A percentile compares a stretch with the other conserved stretches of the same genome.
Conservation (phyloP, 2,888 invertebrate species). For the Nymphalis c-album region DNA sequence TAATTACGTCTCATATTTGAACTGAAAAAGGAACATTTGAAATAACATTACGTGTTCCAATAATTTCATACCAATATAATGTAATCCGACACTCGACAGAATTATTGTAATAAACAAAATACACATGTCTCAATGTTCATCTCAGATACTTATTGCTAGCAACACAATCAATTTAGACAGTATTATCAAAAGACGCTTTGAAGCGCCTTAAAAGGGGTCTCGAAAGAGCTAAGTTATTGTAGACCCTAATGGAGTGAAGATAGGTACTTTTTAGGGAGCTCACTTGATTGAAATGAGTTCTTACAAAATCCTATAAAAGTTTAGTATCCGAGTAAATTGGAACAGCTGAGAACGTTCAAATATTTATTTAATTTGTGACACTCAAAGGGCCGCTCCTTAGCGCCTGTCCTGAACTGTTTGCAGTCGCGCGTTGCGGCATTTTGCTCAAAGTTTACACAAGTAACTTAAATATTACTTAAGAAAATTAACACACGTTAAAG, state of each 20-base stretch:
- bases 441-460: constrained; percentile 28
- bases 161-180: background rate
- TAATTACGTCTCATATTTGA: background rate
- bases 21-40: background rate
- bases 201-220: too few species aligned
- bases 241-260: background rate
- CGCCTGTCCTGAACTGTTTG: constrained; percentile 44
- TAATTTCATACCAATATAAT: too few species aligned
- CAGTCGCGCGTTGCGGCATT: constrained; percentile 35
- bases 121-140: too few species aligned
- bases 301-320: constrained; percentile 30
- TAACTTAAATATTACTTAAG: constrained; percentile 12
- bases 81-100: too few species aligned
- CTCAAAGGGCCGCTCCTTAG: constrained; percentile 44
- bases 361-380: constrained; percentile 48
- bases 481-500: constrained; percentile 10
- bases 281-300: constrained; percentile 19
- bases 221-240: too few species aligned
- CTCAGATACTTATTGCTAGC: too few species aligned
- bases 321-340: constrained; percentile 33
- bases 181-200: background rate
- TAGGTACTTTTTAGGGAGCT: background rate
- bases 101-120: too few species aligned
- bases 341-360: constrained; percentile 37
- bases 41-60: too few species aligned